phyloP scores from a whole-genome alignment of 2,888 invertebrate species.

The Blastobasis adustella region DNA sequence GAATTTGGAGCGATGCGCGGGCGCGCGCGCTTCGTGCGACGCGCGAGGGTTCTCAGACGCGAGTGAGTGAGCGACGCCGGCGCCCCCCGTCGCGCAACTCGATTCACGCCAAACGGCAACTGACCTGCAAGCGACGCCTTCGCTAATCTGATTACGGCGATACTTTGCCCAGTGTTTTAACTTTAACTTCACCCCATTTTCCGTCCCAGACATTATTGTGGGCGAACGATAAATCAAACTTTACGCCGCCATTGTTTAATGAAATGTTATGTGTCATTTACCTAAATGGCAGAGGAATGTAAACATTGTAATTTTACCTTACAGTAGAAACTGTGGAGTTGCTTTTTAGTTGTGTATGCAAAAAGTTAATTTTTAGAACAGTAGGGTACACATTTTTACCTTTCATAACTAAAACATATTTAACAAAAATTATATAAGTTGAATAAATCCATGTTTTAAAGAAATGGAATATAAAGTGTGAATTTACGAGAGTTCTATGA shows the following conservation, averaged over 20 bases:
- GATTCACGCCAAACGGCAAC: constrained; percentile 39
- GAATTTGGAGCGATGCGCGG: constrained; percentile 47
- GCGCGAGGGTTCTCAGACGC: constrained; percentile 48
- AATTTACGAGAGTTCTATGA: too few species aligned
- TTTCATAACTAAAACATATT: too few species aligned
- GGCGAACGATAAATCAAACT: neutral
- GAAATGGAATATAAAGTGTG: too few species aligned
- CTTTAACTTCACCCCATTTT: constrained; percentile 32
- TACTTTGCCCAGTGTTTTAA: constrained; percentile 37
- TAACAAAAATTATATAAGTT: too few species aligned
- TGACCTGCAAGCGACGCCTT: constrained; percentile 40
- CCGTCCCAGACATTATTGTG: neutral
- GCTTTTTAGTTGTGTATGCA: too few species aligned
- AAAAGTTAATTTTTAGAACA: too few species aligned
- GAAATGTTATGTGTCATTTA: neutral
- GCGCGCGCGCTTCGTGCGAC: constrained; percentile 42
- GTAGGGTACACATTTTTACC: too few species aligned
- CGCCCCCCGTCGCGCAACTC: constrained; percentile 33
- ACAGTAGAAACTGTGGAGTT: too few species aligned
- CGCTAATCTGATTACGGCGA: constrained; percentile 60
- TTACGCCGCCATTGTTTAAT: neutral
- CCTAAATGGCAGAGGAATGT: too few species aligned
- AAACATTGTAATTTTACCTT: too few species aligned
- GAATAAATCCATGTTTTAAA: too few species aligned
- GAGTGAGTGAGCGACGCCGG: constrained; percentile 40